phyloP scores from a whole-genome alignment of 2,113 vertebrate genomes.

The Dasyornis broadbenti region DNA sequence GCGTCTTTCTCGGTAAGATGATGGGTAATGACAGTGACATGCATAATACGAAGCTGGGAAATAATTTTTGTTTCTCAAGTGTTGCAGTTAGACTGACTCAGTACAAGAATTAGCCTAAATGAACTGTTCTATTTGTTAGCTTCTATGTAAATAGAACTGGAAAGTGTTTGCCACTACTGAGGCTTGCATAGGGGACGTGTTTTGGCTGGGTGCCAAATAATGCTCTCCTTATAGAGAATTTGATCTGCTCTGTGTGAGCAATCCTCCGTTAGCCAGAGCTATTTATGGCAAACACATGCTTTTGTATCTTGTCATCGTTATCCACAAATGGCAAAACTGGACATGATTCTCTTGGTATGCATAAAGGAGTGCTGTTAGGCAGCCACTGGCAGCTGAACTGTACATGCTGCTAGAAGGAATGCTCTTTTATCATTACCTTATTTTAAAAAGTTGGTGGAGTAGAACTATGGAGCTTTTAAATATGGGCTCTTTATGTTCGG shows the following conservation, averaged over 20 bases:
- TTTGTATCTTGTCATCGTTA: conserved; percentile 95
- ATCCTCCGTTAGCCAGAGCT: conserved; percentile 84
- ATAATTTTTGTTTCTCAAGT: background rate
- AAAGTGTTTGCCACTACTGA: conserved; percentile 60
- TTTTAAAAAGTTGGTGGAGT: conserved; percentile 29
- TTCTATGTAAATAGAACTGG: conserved; percentile 62
- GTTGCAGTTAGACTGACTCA: background rate
- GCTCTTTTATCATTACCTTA: conserved; percentile 53
- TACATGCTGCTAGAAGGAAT: conserved; percentile 57
- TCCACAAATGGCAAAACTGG: conserved; percentile 92
- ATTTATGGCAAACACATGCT: conserved; percentile 94
- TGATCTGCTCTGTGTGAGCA: conserved; percentile 82
- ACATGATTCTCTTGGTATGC: conserved; percentile 81
- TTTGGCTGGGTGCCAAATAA: conserved; percentile 73
- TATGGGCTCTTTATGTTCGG: background rate
- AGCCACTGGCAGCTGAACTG: conserved; percentile 58
- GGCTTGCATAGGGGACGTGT: conserved; percentile 67
- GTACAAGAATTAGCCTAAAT: conserved; percentile 31
- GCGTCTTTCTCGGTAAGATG: fast-evolving
- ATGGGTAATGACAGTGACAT: background rate
- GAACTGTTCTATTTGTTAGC: conserved; percentile 45
- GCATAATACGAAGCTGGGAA: background rate
- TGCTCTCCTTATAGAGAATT: conserved; percentile 86
- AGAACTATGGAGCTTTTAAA: background rate
- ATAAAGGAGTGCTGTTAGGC: conserved; percentile 68